A percentile compares a stretch with the other conserved stretches of the same genome.
Conservation (phyloP, 2,113 vertebrate species). For the Genyomyrus donnyi region DNA sequence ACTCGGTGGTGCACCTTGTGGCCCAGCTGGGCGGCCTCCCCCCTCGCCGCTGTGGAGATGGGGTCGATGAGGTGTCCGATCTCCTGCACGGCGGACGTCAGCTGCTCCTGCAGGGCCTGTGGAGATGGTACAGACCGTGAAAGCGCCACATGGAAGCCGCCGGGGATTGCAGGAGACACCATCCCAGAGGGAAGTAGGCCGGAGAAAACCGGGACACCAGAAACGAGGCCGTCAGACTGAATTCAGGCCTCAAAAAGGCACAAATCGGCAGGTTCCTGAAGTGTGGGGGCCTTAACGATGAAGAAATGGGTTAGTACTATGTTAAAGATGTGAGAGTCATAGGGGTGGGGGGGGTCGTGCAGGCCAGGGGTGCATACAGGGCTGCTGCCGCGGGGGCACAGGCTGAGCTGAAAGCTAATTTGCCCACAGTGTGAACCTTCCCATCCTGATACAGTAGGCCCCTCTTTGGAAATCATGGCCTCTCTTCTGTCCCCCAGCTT, state of each 20-base stretch:
- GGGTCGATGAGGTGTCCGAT: constrained; percentile 96
- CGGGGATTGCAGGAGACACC: not conserved
- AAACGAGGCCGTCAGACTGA: not conserved
- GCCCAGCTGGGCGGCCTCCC: constrained; percentile 92
- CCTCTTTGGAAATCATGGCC: not conserved
- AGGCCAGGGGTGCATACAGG: too few relatives aligned
- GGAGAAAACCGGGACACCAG: not conserved
- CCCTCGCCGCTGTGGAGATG: constrained; percentile 81
- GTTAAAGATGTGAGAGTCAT: not conserved
- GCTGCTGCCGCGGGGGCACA: not conserved
- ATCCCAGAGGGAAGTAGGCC: not conserved
- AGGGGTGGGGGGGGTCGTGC: not conserved
- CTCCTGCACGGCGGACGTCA: constrained; percentile 93
- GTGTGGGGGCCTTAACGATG: not conserved
- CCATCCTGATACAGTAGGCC: not conserved
- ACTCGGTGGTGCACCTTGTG: constrained; percentile 75
- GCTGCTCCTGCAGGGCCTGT: constrained; percentile 92
- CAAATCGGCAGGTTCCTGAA: not conserved
- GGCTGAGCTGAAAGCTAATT: not conserved
- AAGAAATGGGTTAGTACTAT: not conserved
- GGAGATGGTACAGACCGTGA: constrained; percentile 26
- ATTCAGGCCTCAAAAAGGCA: not conserved
- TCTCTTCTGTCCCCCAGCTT: not conserved
- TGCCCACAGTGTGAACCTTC: not conserved
- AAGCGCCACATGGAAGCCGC: constrained; percentile 9